Base-by-base conservation (phyloP, 2,113 vertebrate genomes). In the Rhinolophus sinicus region DNA sequence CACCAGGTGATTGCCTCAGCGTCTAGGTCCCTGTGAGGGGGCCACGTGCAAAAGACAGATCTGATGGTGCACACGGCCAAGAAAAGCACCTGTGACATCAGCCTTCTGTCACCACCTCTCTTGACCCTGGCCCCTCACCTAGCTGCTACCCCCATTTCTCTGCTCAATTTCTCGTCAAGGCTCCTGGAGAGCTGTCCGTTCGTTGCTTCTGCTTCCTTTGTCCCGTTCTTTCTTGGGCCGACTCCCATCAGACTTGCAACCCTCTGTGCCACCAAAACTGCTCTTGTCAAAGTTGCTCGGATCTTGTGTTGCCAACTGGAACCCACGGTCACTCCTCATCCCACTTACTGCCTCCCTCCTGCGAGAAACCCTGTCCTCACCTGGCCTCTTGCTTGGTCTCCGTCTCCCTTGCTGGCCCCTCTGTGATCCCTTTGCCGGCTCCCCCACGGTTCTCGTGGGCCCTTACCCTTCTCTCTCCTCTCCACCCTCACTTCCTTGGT, bases 121-220 rank as follows among this genome's bases (percentile, higher is more conserved):
- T 16, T 16, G 50, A 50, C 33, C 28, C 72, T 6, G 22, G n/a
- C 5, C 6, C 19, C 14, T 65, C 60, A 22, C 16, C 21, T 9
- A 1, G 35, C 30, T 10, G 30, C 52, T 6, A 6, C 28, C 54
- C 50, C 44, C 1, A 1, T 70, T 64, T 89, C 58, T 76, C 62
- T 60, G 8, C 38, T 7, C 30, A 4, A 0, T 3, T 8, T 0
- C 3, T 2, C 72, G 30, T 18, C 8, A 8, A 30, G 52, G 44
- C 50, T 35, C 62, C 38, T 40, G 14, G 35, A 24, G 38, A 50
- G 47, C 10, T 9, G 21, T 13, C 8, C 7, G 4, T n/a, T 47
- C 30, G 1, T 11, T 0, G 35, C 33, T 60, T 21, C 60, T 11
- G 6, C n/a, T 40, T 52, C 58, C 30, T 38, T 76, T 6, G n/a